Conservation (phyloP, 2,888 invertebrate species). For the Caenorhabditis sp. region DNA sequence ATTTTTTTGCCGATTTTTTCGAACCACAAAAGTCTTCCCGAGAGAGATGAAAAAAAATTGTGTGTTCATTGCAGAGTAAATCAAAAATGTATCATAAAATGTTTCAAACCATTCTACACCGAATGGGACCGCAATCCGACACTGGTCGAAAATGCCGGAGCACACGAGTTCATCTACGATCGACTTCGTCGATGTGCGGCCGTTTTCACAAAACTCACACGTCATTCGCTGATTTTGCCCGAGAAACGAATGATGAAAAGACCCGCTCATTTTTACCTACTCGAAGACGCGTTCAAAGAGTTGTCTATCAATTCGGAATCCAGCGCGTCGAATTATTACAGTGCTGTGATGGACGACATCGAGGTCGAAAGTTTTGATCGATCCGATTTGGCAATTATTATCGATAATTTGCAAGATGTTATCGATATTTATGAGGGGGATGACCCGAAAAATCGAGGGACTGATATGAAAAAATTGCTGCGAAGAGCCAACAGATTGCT, state of each 20-base stretch:
- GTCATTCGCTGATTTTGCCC: constrained; percentile 8
- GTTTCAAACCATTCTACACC: constrained; percentile 19
- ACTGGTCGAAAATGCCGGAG: neutral
- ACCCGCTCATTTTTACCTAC: neutral
- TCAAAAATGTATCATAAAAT: constrained; percentile 9
- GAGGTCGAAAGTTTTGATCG: neutral
- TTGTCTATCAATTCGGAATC: neutral
- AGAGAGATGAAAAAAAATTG: too few species aligned
- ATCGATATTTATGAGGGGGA: neutral
- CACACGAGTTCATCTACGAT: neutral
- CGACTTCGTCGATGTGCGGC: constrained; percentile 20
- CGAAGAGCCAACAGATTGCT: too few species aligned
- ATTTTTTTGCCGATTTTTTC: too few species aligned
- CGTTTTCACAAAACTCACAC: constrained; percentile 15
- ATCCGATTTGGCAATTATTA: neutral
- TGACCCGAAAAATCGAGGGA: neutral
- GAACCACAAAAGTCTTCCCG: too few species aligned
- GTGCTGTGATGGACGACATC: neutral
- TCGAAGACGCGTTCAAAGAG: neutral
- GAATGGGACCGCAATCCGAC: constrained; percentile 8
- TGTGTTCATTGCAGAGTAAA: constrained; percentile 15
- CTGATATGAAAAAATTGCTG: neutral
- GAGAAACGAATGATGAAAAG: neutral
- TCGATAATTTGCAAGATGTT: too few species aligned
- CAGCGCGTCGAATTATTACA: constrained; percentile 1